phyloP scores from a whole-genome alignment of 1,140 invertebrate species.

The Eulimnadia texana region DNA sequence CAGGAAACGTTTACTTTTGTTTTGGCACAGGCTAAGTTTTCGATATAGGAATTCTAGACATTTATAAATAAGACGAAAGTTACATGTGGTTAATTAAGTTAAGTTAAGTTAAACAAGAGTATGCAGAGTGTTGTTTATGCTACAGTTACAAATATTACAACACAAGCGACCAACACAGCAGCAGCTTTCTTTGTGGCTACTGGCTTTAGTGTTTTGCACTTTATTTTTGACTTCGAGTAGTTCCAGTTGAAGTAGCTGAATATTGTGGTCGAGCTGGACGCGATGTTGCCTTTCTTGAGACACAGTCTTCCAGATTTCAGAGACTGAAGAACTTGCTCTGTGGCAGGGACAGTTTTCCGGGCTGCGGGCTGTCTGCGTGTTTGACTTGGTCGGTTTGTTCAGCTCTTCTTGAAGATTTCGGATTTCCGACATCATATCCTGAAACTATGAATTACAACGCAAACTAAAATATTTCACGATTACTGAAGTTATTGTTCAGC shows the following conservation, averaged over 20 bases:
- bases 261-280: neutral
- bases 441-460: neutral
- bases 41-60: too few relatives aligned
- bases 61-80: too few relatives aligned
- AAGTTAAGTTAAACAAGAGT: too few relatives aligned
- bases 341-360: neutral
- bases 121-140: too few relatives aligned
- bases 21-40: too few relatives aligned
- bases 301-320: neutral
- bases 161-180: neutral
- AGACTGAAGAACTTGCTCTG: neutral
- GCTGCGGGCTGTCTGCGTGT: neutral
- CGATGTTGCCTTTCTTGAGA: neutral
- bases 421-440: neutral
- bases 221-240: neutral
- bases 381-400: neutral
- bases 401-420: neutral
- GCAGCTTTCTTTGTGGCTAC: neutral
- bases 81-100: too few relatives aligned
- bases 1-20: too few relatives aligned
- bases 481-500: too few relatives aligned
- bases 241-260: neutral
- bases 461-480: neutral
- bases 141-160: too few relatives aligned
- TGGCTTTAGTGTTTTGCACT: neutral